phyloP scores from a whole-genome alignment of 2,113 vertebrate genomes.

The Sciurus niger region DNA sequence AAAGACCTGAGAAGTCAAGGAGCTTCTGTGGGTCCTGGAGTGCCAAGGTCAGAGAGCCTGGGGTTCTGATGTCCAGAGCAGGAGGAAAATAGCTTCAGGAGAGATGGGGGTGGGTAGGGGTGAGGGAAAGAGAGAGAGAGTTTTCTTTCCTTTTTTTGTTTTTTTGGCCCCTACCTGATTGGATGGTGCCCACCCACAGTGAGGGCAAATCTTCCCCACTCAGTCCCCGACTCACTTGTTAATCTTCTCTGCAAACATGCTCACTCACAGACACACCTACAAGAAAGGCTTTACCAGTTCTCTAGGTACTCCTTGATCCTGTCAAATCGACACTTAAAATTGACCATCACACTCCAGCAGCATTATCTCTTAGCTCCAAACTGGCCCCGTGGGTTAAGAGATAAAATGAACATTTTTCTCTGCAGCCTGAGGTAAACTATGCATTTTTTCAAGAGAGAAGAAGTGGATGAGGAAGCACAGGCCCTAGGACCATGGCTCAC shows the following conservation, averaged over 20 bases:
- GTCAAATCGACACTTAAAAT: background rate
- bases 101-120: too few relatives aligned
- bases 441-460: background rate
- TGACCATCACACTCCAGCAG: background rate
- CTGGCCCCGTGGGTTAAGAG: background rate
- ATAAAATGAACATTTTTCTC: conserved; percentile 26
- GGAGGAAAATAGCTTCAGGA: background rate
- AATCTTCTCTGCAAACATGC: background rate
- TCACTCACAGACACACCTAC: background rate
- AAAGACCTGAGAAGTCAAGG: background rate
- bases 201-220: too few relatives aligned
- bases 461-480: background rate
- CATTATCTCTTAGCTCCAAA: background rate
- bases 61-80: background rate
- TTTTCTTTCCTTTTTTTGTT: background rate
- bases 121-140: background rate
- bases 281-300: background rate
- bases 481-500: background rate
- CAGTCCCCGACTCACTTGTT: rapidly evolving
- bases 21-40: background rate
- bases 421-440: background rate
- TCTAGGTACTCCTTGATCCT: background rate
- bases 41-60: background rate
- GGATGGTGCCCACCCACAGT: too few relatives aligned
- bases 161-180: background rate